These are phyloP conservation scores for Pseudois nayaur DNA, from an alignment of 2,113 vertebrate species.

Conservation along the genomic window DNA sequence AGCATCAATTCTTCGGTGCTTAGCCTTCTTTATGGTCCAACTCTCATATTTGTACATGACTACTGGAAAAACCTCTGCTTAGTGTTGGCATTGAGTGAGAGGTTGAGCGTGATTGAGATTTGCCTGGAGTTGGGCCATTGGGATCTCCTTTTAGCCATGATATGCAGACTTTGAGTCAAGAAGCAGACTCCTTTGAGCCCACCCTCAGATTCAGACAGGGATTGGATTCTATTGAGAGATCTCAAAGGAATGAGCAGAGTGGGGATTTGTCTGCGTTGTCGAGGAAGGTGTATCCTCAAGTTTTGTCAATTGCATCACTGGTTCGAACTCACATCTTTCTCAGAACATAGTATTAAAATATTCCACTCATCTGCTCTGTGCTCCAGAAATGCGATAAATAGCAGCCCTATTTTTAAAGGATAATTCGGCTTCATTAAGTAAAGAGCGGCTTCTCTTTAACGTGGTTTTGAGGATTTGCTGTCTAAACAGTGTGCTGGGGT, in stretches of 20 bases:
- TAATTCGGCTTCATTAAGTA: slow-evolving; percentile 34
- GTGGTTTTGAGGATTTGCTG: not conserved
- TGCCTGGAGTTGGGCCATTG: not conserved
- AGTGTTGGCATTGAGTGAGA: not conserved
- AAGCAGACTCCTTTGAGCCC: not conserved
- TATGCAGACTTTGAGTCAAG: not conserved
- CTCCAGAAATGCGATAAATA: slow-evolving; percentile 53
- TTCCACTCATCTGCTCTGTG: slow-evolving; percentile 51
- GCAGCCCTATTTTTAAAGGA: slow-evolving; percentile 64
- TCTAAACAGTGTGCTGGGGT: slow-evolving; percentile 34
- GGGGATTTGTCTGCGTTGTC: not conserved
- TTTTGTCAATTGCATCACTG: not conserved
- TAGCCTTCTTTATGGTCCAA: not conserved
- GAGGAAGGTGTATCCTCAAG: not conserved
- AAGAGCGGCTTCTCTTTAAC: slow-evolving; percentile 38
- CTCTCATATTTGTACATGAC: not conserved
- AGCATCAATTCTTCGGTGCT: not conserved
- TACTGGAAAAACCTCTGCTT: not conserved
- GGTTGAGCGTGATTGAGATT: not conserved
- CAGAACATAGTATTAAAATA: slow-evolving; percentile 52
- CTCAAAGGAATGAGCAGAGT: not conserved
- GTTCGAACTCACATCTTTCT: not conserved
- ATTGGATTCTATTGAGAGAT: not conserved
- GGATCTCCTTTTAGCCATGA: not conserved
- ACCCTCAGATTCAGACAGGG: not conserved